phyloP scores from a whole-genome alignment of 2,888 invertebrate genomes.

The Standfussiana lucernea region DNA sequence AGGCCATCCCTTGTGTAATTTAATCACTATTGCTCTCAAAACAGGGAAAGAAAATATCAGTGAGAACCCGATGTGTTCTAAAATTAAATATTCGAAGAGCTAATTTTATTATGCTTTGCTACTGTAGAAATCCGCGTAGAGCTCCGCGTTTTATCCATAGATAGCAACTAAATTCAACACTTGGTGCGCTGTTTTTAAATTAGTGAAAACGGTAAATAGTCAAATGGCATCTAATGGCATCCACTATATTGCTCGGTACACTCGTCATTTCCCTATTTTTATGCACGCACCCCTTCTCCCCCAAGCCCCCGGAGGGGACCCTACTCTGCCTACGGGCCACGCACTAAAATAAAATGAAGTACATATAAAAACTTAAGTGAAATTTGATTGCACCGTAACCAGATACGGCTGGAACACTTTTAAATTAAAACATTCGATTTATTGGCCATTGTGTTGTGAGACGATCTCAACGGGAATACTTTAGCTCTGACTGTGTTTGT shows the following conservation, averaged over 20 bases:
- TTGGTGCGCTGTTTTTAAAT: background rate
- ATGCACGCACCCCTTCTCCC: background rate
- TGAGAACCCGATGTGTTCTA: too few relatives aligned
- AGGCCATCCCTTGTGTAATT: too few relatives aligned
- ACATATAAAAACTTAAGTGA: slow-evolving; percentile 55
- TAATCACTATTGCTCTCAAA: too few relatives aligned
- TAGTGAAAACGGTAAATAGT: background rate
- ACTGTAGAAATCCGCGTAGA: background rate
- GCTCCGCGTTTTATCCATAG: background rate
- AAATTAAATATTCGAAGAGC: too few relatives aligned
- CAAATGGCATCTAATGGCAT: background rate
- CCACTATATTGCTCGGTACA: background rate
- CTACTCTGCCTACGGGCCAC: slow-evolving; percentile 16
- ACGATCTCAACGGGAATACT: background rate
- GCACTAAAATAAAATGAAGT: slow-evolving; percentile 60
- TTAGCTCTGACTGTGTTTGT: background rate
- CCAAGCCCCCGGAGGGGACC: background rate
- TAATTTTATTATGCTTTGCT: background rate
- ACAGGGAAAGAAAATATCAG: too few relatives aligned
- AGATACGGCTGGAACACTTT: slow-evolving; percentile 33
- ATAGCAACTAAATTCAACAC: background rate
- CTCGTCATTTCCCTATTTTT: slow-evolving; percentile 26
- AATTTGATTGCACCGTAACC: slow-evolving; percentile 58
- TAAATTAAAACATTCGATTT: slow-evolving; percentile 57
- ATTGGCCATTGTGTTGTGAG: slow-evolving; percentile 37